Conservation (phyloP, 2,888 invertebrate genomes). For the Diadegma fenestrale region DNA sequence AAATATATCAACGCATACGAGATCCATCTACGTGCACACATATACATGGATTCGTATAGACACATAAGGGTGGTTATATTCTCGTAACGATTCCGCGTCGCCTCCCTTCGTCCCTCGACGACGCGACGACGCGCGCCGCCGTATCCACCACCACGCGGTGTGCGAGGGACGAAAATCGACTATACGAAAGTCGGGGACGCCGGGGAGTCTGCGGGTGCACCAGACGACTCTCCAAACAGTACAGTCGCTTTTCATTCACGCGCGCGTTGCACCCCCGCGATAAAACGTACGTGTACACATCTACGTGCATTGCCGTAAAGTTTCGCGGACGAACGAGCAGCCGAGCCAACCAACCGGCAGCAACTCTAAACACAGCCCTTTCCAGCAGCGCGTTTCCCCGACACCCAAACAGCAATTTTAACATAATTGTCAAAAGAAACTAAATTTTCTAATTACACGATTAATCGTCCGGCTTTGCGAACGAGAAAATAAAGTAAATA, state of each 20-base stretch:
- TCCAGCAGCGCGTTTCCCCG: not conserved
- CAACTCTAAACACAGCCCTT: not conserved
- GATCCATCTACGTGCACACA: constrained; percentile 6
- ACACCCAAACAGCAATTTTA: not conserved
- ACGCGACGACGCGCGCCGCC: constrained; percentile 62
- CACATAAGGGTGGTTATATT: constrained; percentile 47
- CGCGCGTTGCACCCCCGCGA: constrained; percentile 50
- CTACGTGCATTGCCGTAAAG: not conserved
- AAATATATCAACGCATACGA: not conserved
- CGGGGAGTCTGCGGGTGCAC: constrained; percentile 58
- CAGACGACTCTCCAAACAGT: constrained; percentile 50
- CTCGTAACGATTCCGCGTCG: constrained; percentile 65
- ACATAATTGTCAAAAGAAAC: too few relatives aligned
- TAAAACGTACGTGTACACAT: constrained; percentile 2
- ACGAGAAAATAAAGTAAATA: too few relatives aligned
- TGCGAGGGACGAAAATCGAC: constrained; percentile 33
- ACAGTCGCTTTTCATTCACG: constrained; percentile 65
- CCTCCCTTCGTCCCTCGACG: constrained; percentile 41
- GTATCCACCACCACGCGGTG: constrained; percentile 34
- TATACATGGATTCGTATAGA: not conserved
- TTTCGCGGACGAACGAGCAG: not conserved
- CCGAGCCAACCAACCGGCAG: not conserved
- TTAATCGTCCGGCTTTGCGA: not conserved
- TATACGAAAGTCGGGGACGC: constrained; percentile 13
- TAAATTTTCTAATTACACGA: not conserved